Evolutionary conservation across 2,113 vertebrate genomes (phyloP), one percentile per base, ranked within the genome.

Genomic region (Gymnarchus niloticus): DNA sequence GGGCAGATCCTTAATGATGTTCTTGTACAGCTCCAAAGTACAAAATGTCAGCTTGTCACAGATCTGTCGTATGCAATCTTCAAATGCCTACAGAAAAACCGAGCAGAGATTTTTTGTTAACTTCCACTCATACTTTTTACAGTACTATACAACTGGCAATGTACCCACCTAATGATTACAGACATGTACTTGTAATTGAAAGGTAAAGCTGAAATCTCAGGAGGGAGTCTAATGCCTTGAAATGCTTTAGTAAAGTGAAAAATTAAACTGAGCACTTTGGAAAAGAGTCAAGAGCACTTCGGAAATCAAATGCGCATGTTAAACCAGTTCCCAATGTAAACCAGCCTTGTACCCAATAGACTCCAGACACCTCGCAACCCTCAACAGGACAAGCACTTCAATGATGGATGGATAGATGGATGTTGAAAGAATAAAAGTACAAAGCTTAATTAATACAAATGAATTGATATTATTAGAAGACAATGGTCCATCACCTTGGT

Each of bases 1-100:
- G 0, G 96, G 97, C 46, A 99, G 90, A n/a, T 98, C 97, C 89
- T 90, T 94, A 84, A 98, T 89, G 6, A 99, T 95, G 86, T 21
- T 89, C 87, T 94, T 96, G 90, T 98, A 99, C 37, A 99, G 95
- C 12, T 94, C 90, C 90, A 99, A 85, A 0, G 97, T 99, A 91
- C 96, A 98, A n/a, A 14, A 23, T 0, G 97, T 99, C 90, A 99
- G 86, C 87, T 91, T 91, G 88, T 96, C 94, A 82, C 94, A 96
- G 41, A 97, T 90, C 0, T 91, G 93, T 73, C 91, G 54, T 19
- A 99, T 86, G 77, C 88, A 90, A 0, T 96, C 95, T 0, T 94
- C 90, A 89, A 99, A 99, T 0, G 17, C 14, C 98, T 99, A 86
- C 12, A 91, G 17, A 83, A 56, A 87, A 84, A 73, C 21, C 33